A percentile compares a stretch with the other conserved stretches of the same genome.
Conservation (phyloP, 2,113 vertebrate genomes). For the Solea senegalensis region DNA sequence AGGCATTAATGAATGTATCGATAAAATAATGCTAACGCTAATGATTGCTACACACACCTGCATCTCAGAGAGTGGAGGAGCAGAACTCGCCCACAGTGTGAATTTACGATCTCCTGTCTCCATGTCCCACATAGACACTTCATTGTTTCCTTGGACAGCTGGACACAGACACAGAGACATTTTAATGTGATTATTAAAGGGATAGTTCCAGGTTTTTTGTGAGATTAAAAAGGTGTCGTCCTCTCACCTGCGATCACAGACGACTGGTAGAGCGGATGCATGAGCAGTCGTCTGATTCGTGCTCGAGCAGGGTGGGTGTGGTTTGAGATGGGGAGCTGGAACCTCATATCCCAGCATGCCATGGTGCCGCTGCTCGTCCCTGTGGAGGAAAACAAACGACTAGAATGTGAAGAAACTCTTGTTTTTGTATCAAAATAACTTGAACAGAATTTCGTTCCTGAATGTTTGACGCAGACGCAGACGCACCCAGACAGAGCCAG, state of each 20-base stretch:
- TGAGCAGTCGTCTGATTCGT: constrained; percentile 92
- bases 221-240: no score
- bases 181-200: neutral
- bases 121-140: constrained; percentile 99
- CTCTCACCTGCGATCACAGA: constrained; percentile 95
- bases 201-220: neutral
- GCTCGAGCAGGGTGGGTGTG: constrained; percentile 94
- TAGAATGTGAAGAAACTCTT: no score
- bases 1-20: no score
- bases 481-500: constrained; percentile 95
- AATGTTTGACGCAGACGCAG: neutral
- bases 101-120: constrained; percentile 96
- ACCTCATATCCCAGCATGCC: constrained; percentile 99
- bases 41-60: constrained; percentile 77
- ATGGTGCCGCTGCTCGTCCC: constrained; percentile 98
- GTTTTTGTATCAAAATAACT: no score
- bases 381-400: constrained; percentile 44
- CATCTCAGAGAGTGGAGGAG: constrained; percentile 94
- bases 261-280: constrained; percentile 97
- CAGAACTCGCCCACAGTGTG: constrained; percentile 95
- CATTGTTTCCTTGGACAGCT: constrained; percentile 97
- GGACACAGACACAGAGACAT: neutral
- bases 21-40: no score
- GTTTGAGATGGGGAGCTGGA: constrained; percentile 97
- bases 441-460: neutral